These are phyloP conservation scores for Acomys russatus DNA, from an alignment of 2,797 vertebrate genomes.

Conservation along the genomic window DNA sequence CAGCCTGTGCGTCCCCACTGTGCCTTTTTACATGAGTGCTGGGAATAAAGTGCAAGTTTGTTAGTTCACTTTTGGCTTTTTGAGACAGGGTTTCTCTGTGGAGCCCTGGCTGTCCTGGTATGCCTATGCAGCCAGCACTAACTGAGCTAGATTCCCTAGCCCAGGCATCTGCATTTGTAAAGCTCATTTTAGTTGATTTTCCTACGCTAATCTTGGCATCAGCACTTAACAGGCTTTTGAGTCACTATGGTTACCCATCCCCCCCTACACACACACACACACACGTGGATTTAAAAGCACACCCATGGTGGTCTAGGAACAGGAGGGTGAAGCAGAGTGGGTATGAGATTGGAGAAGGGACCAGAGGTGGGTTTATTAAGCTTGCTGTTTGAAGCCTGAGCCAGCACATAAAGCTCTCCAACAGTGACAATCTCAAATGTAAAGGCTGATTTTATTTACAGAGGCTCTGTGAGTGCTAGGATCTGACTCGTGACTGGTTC, in stretches of 20 bases:
- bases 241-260: background rate
- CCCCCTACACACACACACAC: too few species aligned
- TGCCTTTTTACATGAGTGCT: background rate
- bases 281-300: background rate
- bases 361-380: background rate
- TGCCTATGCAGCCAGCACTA: background rate
- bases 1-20: too few species aligned
- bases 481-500: background rate
- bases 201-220: background rate
- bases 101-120: too few species aligned
- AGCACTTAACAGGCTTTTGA: background rate
- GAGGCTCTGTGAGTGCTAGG: constrained; percentile 19
- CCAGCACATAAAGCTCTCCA: background rate
- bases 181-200: background rate
- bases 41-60: background rate
- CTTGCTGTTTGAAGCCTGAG: background rate
- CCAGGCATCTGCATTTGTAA: background rate
- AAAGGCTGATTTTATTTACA: background rate
- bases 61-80: background rate
- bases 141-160: background rate
- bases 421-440: background rate
- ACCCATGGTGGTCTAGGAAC: background rate
- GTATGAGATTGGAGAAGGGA: background rate
- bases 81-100: background rate
- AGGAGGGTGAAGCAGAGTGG: background rate